Evolutionary conservation across 1,140 invertebrate genomes (phyloP), one percentile per base, ranked within the genome.

Genomic region (Bilobella aurantiaca): DNA sequence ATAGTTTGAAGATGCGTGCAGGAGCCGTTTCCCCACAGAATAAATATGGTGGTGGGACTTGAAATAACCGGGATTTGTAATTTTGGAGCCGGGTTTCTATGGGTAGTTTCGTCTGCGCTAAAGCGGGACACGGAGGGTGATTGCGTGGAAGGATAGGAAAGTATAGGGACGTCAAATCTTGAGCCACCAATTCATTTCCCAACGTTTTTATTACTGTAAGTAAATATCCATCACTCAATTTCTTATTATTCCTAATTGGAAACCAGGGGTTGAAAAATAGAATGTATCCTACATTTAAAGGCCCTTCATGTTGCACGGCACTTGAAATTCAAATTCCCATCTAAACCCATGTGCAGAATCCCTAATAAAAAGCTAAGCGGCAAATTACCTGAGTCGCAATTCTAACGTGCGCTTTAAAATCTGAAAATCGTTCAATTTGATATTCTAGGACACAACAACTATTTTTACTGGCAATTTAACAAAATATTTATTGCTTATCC

Each of bases 211-310:
- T 53, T 53, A 16, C 23, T n/a, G 25, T 53, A 53, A 53, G 25
- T 53, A 53, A 53, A 53, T 53, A 53, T 8, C 12, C 49, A 53
- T 23, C 49, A 53, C 8, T 53, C 49, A 53, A 53, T 53, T 53
- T 53, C 49, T 53, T 53, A 53, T 53, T 53, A 53, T 53, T 23
- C 49, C 49, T 53, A 53, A 53, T 53, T 53, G 49, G 49, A 23
- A 53, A 53, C 49, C 49, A 53, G 21, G 49, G 49, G 49, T 23
- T 53, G 49, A 53, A 53, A 53, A 53, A 42, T n/a, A 18, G 8
- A 42, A 12, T 18, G 18, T 42, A 42, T 42, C 34, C 34, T 8
- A 53, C 25, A 53, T 53, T 8, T 53, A 23, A 12, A 12, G 49
- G 25, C 49, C 23, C 25, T 53, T 23, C 49, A 53, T 53, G 49